Evolutionary conservation across 2,888 invertebrate species (phyloP).

Genomic region (Drosophila fungiperda): DNA sequence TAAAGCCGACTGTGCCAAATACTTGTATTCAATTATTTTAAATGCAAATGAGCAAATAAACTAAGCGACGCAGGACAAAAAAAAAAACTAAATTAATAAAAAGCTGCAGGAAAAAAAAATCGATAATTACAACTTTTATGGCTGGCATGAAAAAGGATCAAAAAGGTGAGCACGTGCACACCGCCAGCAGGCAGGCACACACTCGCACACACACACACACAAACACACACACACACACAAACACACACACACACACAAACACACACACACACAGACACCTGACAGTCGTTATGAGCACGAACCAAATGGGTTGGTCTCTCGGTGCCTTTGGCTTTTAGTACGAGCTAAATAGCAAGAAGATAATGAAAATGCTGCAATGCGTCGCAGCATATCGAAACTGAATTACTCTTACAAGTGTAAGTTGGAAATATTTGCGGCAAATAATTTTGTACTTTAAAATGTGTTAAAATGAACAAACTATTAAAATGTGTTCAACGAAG

Average conservation of each 20-base stretch:
- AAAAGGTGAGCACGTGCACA: slow-evolving; percentile 67
- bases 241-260: not conserved
- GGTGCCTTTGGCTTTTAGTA: slow-evolving; percentile 35
- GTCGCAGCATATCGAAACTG: not conserved
- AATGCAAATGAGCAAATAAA: slow-evolving; percentile 62
- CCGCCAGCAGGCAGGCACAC: slow-evolving; percentile 43
- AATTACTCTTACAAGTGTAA: not conserved
- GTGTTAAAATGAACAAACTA: not conserved
- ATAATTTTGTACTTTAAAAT: not conserved
- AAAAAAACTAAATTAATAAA: not conserved
- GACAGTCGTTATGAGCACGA: slow-evolving; percentile 36
- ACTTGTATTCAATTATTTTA: slow-evolving; percentile 66
- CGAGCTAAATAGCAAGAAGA: slow-evolving; percentile 11
- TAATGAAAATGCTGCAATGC: not conserved
- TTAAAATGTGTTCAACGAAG: not conserved
- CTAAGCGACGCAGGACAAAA: slow-evolving; percentile 26
- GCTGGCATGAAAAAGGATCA: slow-evolving; percentile 65
- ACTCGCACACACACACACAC: slow-evolving; percentile 2
- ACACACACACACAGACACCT: slow-evolving; percentile 26
- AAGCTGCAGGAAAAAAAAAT: slow-evolving; percentile 48
- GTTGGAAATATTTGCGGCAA: too few species aligned
- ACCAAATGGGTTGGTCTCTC: slow-evolving; percentile 38
- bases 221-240: slow-evolving; percentile 16
- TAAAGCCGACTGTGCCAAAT: slow-evolving; percentile 22
- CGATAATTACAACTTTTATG: slow-evolving; percentile 62